Conservation (phyloP, 2,888 invertebrate genomes). For the Prosapia bicincta region DNA sequence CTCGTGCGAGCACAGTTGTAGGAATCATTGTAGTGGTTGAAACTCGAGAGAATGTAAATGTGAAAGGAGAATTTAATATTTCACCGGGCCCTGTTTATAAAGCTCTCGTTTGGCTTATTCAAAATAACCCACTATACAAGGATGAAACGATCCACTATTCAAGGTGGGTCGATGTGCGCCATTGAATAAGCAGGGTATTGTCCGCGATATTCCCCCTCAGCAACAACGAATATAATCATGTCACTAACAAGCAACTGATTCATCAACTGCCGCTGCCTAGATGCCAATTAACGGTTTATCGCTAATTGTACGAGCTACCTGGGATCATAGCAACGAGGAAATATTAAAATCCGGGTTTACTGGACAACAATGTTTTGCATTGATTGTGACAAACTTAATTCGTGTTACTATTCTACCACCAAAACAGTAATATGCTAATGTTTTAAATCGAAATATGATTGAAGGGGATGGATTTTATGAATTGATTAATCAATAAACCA, state of each 20-base stretch:
- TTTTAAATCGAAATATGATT: neutral
- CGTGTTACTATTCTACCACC: neutral
- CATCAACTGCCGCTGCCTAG: slow-evolving; percentile 8
- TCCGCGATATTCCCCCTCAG: neutral
- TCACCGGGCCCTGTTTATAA: too few species aligned
- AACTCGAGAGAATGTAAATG: too few species aligned
- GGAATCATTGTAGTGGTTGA: too few species aligned
- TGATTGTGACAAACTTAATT: neutral
- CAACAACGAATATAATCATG: neutral
- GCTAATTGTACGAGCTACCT: slow-evolving; percentile 37
- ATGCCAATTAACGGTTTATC: neutral
- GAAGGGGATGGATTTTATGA: neutral
- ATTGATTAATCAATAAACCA: neutral
- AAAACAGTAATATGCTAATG: neutral
- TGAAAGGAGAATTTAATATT: too few species aligned
- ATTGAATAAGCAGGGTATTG: neutral
- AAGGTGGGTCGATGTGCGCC: neutral
- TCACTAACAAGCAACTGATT: neutral
- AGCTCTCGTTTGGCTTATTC: too few species aligned
- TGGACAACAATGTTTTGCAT: neutral
- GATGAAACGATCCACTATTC: too few species aligned
- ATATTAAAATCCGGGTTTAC: neutral
- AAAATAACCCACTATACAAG: neutral
- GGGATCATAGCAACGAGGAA: slow-evolving; percentile 35
- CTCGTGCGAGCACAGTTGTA: too few species aligned